A percentile compares a stretch with the other conserved stretches of the same genome.
Conservation (phyloP, 2,888 invertebrate genomes). For the Leuctra nigra region DNA sequence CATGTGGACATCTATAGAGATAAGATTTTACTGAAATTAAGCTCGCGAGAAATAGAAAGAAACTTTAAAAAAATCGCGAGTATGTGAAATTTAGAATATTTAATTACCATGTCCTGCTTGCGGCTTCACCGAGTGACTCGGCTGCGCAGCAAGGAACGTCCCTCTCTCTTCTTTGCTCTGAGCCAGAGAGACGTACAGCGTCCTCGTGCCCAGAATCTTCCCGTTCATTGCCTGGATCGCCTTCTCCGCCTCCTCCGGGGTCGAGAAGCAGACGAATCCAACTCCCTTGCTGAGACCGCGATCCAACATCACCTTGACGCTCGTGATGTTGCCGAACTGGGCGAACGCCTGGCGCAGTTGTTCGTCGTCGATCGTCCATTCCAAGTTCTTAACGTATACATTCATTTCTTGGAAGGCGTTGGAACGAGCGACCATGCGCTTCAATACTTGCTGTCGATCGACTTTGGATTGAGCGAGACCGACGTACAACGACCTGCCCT, state of each 20-base stretch:
- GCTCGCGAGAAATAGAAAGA: too few species aligned
- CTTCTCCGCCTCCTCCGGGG: too few species aligned
- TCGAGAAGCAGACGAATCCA: too few species aligned
- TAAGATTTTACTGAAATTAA: too few species aligned
- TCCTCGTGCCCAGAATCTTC: too few species aligned
- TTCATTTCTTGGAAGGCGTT: constrained; percentile 56
- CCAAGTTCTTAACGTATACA: constrained; percentile 65
- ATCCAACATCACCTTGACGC: constrained; percentile 58
- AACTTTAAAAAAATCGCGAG: too few species aligned
- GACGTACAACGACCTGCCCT: too few species aligned
- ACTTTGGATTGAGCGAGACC: constrained; percentile 56
- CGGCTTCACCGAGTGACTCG: too few species aligned
- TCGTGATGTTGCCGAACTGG: constrained; percentile 61
- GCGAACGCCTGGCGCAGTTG: constrained; percentile 55
- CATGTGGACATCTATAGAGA: too few species aligned
- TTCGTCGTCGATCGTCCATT: constrained; percentile 61
- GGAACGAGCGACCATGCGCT: constrained; percentile 49
- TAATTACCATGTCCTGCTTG: too few species aligned
- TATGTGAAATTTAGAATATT: too few species aligned
- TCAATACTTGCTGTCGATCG: constrained; percentile 51
- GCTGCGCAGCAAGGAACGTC: constrained; percentile 56
- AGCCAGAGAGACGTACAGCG: constrained; percentile 63
- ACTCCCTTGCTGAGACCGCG: constrained; percentile 51
- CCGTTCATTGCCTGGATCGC: too few species aligned
- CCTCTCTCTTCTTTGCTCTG: constrained; percentile 65